phyloP scores from a whole-genome alignment of 2,888 invertebrate species.

The Luffia ferchaultella region DNA sequence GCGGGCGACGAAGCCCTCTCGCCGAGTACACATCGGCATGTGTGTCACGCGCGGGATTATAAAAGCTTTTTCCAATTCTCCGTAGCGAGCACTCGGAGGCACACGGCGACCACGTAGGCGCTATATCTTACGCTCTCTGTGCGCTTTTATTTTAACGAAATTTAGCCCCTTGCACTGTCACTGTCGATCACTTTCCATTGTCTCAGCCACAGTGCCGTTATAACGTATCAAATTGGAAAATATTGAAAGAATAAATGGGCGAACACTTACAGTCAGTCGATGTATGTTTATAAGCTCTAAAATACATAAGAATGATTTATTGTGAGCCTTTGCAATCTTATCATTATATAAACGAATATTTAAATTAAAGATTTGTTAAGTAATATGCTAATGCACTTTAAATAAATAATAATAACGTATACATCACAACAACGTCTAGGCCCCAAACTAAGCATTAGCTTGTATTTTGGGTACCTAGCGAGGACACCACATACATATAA shows the following conservation, averaged over 20 bases:
- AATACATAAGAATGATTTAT: too few relatives aligned
- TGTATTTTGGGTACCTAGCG: too few relatives aligned
- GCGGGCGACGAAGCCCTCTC: neutral
- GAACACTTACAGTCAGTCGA: too few relatives aligned
- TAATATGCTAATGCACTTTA: too few relatives aligned
- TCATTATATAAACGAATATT: too few relatives aligned
- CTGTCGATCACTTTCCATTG: constrained; percentile 61
- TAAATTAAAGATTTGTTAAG: too few relatives aligned
- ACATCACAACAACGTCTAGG: too few relatives aligned
- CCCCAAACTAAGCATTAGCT: too few relatives aligned
- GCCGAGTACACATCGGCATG: constrained; percentile 40
- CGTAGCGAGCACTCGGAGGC: constrained; percentile 51
- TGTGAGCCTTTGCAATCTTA: too few relatives aligned
- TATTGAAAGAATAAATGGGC: constrained; percentile 56
- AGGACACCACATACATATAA: too few relatives aligned
- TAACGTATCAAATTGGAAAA: constrained; percentile 58
- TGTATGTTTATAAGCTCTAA: too few relatives aligned
- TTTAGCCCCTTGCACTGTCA: constrained; percentile 53
- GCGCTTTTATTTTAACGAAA: constrained; percentile 66
- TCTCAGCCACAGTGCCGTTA: constrained; percentile 39
- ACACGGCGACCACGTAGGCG: constrained; percentile 60
- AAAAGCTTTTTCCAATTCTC: constrained; percentile 68
- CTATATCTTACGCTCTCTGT: constrained; percentile 60
- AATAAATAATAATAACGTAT: too few relatives aligned
- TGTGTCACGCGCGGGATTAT: constrained; percentile 63